These are phyloP conservation scores for Lipophrys pholis DNA, from an alignment of 2,113 vertebrate species.

Conservation along the genomic window DNA sequence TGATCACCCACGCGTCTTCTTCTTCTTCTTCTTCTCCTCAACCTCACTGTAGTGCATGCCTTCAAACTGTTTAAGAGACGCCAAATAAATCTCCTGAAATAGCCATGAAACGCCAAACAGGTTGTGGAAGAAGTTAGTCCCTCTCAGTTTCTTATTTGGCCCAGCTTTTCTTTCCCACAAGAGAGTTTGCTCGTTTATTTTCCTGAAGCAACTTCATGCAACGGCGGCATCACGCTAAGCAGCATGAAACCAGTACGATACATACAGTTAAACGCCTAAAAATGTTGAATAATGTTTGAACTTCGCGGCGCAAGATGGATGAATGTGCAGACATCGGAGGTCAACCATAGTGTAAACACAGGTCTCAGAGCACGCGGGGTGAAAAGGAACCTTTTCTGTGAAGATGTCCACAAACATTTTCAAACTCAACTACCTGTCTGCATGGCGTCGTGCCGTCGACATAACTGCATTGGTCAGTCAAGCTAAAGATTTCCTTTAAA, in stretches of 20 bases:
- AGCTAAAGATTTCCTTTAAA: no score
- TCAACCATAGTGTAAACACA: no score
- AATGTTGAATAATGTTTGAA: no score
- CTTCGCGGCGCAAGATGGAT: no score
- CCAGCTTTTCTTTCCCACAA: conserved; percentile 1
- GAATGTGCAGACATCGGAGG: no score
- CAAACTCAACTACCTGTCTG: no score
- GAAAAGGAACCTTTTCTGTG: no score
- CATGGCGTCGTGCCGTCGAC: no score
- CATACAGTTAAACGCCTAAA: no score
- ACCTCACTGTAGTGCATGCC: conserved; percentile 28
- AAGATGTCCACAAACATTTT: no score
- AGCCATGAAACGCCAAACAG: not conserved
- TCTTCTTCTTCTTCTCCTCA: conserved; percentile 27
- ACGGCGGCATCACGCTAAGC: not conserved
- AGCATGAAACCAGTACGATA: not conserved
- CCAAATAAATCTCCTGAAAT: conserved; percentile 18
- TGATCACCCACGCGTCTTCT: conserved; percentile 3
- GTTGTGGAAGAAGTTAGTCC: not conserved
- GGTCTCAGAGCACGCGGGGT: no score
- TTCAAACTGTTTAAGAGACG: not conserved
- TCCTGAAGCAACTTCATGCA: not conserved
- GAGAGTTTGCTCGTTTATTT: not conserved
- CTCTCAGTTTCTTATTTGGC: not conserved
- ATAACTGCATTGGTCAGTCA: no score